Base-by-base conservation (phyloP, 2,888 invertebrate species). In the Protonemura montana region DNA sequence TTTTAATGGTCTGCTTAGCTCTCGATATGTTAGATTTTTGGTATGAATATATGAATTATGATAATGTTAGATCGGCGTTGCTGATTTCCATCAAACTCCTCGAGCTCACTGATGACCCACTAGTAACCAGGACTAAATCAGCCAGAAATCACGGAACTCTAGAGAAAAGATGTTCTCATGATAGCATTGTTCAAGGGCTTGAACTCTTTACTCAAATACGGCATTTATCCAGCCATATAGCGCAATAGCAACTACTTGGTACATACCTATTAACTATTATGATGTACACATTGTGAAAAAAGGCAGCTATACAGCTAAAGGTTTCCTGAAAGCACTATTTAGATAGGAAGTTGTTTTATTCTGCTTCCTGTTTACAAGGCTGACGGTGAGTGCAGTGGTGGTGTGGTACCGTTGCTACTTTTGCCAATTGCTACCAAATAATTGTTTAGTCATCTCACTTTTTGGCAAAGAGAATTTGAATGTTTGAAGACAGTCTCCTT, bases 321-420 rank as follows among this genome's bases (percentile, higher is more conserved):
- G 59, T 59, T 59, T 59, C 59, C 59, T 59, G 59, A 59, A 59
- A 59, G 16, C 13, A 59, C 59, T 10, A 21, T 59, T 59, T 59
- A 35, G 59, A 21, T 59, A 59, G 59, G 59, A 59, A 59, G 59
- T 59, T 21, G 59, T 59, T 59, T 59, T 59, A 59, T 59, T 59
- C 59, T 59, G 59, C 59, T 59, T 59, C 59, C 59, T 59, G 59
- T 59, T 59, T 59, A 59, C 59, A 59, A 59, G 59, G 59, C 59
- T 59, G 59, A 2, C 59, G 59, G 59, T 59, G 21, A 59, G 59
- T 59, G 59, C 21, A 59, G 59, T 59, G 59, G 1, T 13, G 59
- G 59, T 59, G 21, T 59, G 59, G 59, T 59, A 59, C 59, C 59
- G 59, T 59, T 59, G 59, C 59, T 59, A 59, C 6, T 21, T 59